These are phyloP conservation scores for Trinectes maculatus DNA, from an alignment of 2,113 vertebrate genomes.

Conservation along the genomic window DNA sequence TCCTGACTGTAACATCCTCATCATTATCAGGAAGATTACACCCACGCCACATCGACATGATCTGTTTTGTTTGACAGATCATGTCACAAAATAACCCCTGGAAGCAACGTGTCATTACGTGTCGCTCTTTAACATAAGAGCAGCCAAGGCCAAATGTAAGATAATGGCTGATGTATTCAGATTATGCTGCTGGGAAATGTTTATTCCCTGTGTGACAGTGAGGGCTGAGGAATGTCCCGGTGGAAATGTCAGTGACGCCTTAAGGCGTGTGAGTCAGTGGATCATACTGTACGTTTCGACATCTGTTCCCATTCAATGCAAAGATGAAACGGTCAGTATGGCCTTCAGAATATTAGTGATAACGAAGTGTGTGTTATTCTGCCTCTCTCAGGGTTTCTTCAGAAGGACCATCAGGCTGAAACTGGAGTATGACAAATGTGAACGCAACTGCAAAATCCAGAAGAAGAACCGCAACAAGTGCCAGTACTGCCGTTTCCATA, in stretches of 20 bases:
- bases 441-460: conserved; percentile 93
- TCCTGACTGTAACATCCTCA: too few relatives aligned
- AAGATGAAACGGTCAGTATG: too few relatives aligned
- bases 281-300: too few relatives aligned
- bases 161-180: conserved; percentile 13
- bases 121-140: conserved; percentile 25
- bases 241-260: conserved; percentile 9
- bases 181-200: background rate
- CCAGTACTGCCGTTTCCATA: conserved; percentile 96
- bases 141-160: background rate
- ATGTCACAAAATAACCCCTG: conserved; percentile 14
- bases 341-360: too few relatives aligned
- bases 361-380: conserved; percentile 13
- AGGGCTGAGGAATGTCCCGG: conserved; percentile 9
- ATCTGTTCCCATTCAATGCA: too few relatives aligned
- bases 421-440: conserved; percentile 91
- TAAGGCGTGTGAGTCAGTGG: conserved; percentile 1
- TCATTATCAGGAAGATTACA: conserved; percentile 7
- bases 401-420: conserved; percentile 94
- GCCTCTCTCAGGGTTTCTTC: conserved; percentile 90
- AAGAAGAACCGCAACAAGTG: conserved; percentile 99
- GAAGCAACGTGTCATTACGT: conserved; percentile 6
- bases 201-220: background rate
- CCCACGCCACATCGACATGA: background rate
- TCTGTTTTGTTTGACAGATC: background rate